Conservation (phyloP, 2,888 invertebrate species). For the Orthosia gracilis region DNA sequence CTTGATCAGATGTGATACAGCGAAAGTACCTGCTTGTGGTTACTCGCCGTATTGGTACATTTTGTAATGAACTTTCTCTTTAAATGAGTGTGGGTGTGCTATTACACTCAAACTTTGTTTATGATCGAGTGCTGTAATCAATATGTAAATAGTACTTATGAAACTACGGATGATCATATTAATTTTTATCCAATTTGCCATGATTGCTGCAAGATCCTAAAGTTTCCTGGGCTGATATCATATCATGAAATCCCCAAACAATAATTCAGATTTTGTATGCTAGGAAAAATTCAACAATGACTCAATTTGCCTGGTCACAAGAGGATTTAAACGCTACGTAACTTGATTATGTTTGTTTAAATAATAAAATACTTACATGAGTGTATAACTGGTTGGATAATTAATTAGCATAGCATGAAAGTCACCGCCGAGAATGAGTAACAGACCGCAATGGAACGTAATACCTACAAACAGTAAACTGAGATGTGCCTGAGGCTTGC, state of each 20-base stretch:
- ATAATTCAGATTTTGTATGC: background rate
- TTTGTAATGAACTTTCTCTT: conserved; percentile 76
- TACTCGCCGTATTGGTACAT: conserved; percentile 58
- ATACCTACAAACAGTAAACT: conserved; percentile 31
- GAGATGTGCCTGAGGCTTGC: conserved; percentile 28
- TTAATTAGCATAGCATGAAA: conserved; percentile 40
- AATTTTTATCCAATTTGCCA: background rate
- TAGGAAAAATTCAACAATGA: conserved; percentile 15
- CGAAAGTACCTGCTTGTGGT: conserved; percentile 70
- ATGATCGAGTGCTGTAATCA: conserved; percentile 62
- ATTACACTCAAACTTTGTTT: conserved; percentile 61
- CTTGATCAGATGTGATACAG: conserved; percentile 67
- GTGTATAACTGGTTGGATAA: conserved; percentile 45
- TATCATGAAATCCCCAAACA: background rate
- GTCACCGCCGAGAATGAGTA: conserved; percentile 44
- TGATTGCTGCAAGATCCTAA: background rate
- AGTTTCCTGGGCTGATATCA: background rate
- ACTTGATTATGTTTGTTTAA: conserved; percentile 33
- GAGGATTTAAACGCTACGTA: conserved; percentile 28
- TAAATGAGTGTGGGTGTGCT: conserved; percentile 69
- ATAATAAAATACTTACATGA: conserved; percentile 16
- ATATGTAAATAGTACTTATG: conserved; percentile 50
- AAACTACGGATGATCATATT: conserved; percentile 4
- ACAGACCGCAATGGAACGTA: conserved; percentile 39
- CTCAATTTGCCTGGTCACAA: conserved; percentile 1